Evolutionary conservation across 1,140 invertebrate species (phyloP), one percentile per base, ranked within the genome.

Genomic region (Pogonomyrmex barbatus): DNA sequence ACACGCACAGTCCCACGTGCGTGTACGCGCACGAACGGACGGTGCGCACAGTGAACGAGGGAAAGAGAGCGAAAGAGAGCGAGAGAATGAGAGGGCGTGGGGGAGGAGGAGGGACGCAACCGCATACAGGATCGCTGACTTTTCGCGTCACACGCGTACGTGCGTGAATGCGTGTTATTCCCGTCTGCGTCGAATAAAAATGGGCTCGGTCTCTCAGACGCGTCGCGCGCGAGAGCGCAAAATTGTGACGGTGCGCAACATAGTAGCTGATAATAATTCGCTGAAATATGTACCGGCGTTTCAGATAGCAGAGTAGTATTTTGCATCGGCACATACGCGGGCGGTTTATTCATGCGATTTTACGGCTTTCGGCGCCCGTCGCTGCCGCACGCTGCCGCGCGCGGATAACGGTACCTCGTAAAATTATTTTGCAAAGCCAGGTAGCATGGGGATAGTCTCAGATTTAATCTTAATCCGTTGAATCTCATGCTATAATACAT

Each of bases 101-200:
- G 24, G 9, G 67, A 30, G 45, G n/a, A 4, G 1, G 52, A 58
- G 36, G 24, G 1, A 14, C 14, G 39, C n/a, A 52, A 54, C n/a
- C 36, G 65, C 65, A 52, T 52, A 50, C 33, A 42, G 50, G 47
- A 63, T 79, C 47, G 76, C 73, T 39, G 73, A 76, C 56, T 87
- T 85, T 85, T 85, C 76, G 56, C 36, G 10, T 54, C 24, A n/a
- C 52, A n/a, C 17, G 47, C 71, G 47, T 54, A 50, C 60, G 33
- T 33, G 12, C 65, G 36, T 85, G 47, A 42, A 14, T 56, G 52
- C 45, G 33, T 10, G 6, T 24, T 33, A 24, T n/a, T 62, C 33
- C 50, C 50, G 54, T 58, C 24, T 63, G 52, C 62, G 75, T 82
- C 77, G 81, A 71, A 39, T 85, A 90, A 90, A 87, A 88, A 82